Conservation (phyloP, 2,113 vertebrate genomes). For the Vidua chalybeata region DNA sequence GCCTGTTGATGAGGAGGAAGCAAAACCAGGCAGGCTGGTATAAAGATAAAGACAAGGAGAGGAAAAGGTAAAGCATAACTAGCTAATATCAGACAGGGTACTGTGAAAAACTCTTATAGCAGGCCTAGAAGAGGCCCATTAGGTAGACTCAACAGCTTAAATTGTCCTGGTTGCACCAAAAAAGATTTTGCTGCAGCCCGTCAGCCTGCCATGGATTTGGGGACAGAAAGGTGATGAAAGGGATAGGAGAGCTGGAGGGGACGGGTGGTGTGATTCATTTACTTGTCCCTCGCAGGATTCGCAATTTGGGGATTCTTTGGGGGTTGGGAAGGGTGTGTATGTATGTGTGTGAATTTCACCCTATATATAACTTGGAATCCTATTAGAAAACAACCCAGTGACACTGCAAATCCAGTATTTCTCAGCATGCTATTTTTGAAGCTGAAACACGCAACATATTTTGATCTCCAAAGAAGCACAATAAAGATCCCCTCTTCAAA, state of each 20-base stretch:
- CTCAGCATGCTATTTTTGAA: constrained; percentile 60
- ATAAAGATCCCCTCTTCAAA: constrained; percentile 40
- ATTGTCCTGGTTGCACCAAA: not conserved
- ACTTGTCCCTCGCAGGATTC: not conserved
- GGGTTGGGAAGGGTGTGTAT: not conserved
- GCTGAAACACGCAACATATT: constrained; percentile 39
- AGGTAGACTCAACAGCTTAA: not conserved
- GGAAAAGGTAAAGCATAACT: not conserved
- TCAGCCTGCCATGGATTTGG: not conserved
- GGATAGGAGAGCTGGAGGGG: not conserved
- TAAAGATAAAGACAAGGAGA: not conserved
- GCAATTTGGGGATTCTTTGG: not conserved
- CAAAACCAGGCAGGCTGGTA: not conserved
- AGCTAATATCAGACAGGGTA: not conserved
- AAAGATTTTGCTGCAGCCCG: not conserved
- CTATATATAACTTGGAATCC: constrained; percentile 61
- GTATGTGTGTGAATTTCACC: constrained; percentile 30
- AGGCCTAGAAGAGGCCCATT: not conserved
- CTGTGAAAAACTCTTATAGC: not conserved
- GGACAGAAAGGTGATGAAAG: not conserved
- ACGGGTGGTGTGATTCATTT: not conserved
- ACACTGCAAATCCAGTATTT: constrained; percentile 58
- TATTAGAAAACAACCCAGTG: constrained; percentile 45
- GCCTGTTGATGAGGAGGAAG: not conserved
- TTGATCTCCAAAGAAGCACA: constrained; percentile 40